These are phyloP conservation scores for Poecile atricapillus DNA, from an alignment of 2,113 vertebrate species.

Conservation along the genomic window DNA sequence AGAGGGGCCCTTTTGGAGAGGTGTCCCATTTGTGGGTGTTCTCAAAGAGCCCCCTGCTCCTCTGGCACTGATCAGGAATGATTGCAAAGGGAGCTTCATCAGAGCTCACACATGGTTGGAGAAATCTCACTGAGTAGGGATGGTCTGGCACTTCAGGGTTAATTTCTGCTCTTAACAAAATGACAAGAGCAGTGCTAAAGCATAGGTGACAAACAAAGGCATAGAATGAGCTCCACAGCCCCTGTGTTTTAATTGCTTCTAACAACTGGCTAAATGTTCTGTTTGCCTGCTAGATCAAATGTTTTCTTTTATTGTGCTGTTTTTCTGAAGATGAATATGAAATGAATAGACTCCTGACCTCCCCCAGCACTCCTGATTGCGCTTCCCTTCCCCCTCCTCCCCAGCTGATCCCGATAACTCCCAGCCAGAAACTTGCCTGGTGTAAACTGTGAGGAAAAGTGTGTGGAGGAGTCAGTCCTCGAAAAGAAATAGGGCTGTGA, in stretches of 20 bases:
- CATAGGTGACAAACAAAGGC: background rate
- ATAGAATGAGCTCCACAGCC: background rate
- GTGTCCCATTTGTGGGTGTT: background rate
- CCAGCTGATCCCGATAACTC: conserved; percentile 69
- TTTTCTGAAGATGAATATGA: conserved; percentile 70
- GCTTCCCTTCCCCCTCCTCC: conserved; percentile 62
- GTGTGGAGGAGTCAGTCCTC: conserved; percentile 76
- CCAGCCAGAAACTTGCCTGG: conserved; percentile 69
- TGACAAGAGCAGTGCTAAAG: background rate
- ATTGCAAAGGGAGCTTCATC: background rate
- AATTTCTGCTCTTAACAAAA: background rate
- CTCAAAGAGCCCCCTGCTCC: accelerated
- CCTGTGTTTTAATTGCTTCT: conserved; percentile 40
- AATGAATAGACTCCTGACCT: conserved; percentile 72
- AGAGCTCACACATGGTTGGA: background rate
- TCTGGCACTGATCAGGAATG: background rate
- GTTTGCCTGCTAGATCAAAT: conserved; percentile 60
- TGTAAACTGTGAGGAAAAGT: conserved; percentile 64
- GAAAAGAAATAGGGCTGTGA: conserved; percentile 62
- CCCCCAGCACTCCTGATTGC: conserved; percentile 45
- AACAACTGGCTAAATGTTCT: conserved; percentile 61
- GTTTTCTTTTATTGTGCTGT: conserved; percentile 69
- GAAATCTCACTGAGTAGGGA: background rate
- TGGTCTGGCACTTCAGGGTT: background rate
- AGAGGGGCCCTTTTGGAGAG: background rate